Evolutionary conservation across 92 coral and sea anemone genomes (phyloP).

Genomic region (Muricea muricata): DNA sequence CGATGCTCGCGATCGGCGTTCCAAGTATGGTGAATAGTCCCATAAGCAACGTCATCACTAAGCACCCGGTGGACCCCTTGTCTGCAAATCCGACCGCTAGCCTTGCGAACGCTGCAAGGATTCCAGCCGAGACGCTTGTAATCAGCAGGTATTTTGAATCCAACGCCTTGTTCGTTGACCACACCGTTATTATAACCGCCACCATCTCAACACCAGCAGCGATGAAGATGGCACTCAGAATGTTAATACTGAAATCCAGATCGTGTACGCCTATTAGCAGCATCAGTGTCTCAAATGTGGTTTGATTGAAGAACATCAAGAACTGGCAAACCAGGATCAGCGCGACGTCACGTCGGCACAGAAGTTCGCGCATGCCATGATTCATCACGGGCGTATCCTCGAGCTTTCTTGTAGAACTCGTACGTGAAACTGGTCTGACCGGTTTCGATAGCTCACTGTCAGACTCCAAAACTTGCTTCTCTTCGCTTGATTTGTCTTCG

Average conservation of each 20-base stretch:
- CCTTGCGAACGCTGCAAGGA: slow-evolving; percentile 38
- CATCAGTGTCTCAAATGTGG: slow-evolving; percentile 28
- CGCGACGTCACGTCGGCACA: slow-evolving; percentile 32
- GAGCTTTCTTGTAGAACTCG: not conserved
- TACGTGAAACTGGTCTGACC: not conserved
- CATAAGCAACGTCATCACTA: slow-evolving; percentile 41
- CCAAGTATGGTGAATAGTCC: slow-evolving; percentile 27
- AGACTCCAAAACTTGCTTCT: not conserved
- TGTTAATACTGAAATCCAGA: slow-evolving; percentile 14
- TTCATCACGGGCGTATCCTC: not conserved
- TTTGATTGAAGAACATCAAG: slow-evolving; percentile 41
- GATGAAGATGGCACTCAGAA: slow-evolving; percentile 20
- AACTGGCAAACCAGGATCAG: slow-evolving; percentile 22
- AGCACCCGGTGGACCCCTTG: not conserved
- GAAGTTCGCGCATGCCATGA: not conserved
- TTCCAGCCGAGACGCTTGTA: slow-evolving; percentile 24
- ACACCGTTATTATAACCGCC: slow-evolving; percentile 10
- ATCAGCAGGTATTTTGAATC: slow-evolving; percentile 32
- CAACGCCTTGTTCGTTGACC: slow-evolving; percentile 24
- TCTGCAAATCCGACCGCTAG: slow-evolving; percentile 19
- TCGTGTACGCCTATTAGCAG: slow-evolving; percentile 21
- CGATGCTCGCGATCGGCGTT: slow-evolving; percentile 31
- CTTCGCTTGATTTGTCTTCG: not conserved
- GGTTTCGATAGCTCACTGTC: slow-evolving; percentile 2
- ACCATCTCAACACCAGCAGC: slow-evolving; percentile 41